A percentile compares a stretch with the other conserved stretches of the same genome.
Conservation (phyloP, 1,140 invertebrate species). For the Microvelia longipes region DNA sequence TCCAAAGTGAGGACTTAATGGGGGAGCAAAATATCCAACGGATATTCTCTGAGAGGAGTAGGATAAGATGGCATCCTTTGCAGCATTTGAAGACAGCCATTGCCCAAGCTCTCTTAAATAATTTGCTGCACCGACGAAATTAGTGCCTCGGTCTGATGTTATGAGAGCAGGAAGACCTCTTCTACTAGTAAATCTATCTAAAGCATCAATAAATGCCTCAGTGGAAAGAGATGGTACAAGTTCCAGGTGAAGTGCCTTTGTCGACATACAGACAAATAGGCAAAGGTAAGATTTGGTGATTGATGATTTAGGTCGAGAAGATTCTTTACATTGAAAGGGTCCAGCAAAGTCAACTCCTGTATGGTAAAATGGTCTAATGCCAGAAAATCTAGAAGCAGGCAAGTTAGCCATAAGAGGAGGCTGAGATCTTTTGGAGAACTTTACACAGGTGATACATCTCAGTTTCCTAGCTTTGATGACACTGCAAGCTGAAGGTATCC, state of each 20-base stretch:
- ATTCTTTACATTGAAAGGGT: slow-evolving; percentile 27
- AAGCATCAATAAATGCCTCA: slow-evolving; percentile 27
- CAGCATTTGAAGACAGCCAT: neutral
- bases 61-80: neutral
- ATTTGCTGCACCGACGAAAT: slow-evolving; percentile 25
- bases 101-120: neutral
- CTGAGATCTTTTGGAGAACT: slow-evolving; percentile 8
- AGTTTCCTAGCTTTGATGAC: slow-evolving; percentile 17
- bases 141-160: slow-evolving; percentile 29
- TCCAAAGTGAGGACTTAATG: slow-evolving; percentile 20
- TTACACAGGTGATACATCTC: slow-evolving; percentile 25
- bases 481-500: slow-evolving; percentile 21
- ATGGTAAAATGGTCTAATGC: slow-evolving; percentile 22
- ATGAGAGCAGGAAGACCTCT: slow-evolving; percentile 18
- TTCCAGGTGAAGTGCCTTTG: slow-evolving; percentile 32
- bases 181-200: slow-evolving; percentile 17
- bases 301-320: slow-evolving; percentile 17
- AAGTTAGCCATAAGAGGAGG: slow-evolving; percentile 26
- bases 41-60: neutral
- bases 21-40: slow-evolving; percentile 27
- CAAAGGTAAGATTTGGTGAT: slow-evolving; percentile 29
- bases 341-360: slow-evolving; percentile 31
- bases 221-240: slow-evolving; percentile 28
- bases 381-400: slow-evolving; percentile 21
- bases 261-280: slow-evolving; percentile 31